Percentiles rank a stretch among this genome's conserved stretches.
These are phyloP conservation scores for Propithecus perrieri DNA, from an alignment of 2,797 vertebrate genomes.

Conservation along the genomic window DNA sequence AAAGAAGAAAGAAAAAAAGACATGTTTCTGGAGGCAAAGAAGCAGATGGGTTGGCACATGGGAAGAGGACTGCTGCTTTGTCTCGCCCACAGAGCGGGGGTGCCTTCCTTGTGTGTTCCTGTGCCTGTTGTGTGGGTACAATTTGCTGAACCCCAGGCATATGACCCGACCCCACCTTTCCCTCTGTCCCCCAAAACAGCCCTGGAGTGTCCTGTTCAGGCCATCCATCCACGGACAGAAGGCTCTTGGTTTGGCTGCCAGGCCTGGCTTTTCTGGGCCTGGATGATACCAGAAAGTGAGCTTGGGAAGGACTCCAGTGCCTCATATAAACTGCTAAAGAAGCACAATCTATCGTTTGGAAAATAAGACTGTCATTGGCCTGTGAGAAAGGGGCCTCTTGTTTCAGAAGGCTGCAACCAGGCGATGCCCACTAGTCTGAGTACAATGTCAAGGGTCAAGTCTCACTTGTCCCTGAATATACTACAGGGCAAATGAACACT, in stretches of 20 bases:
- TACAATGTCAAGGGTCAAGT: conserved; percentile 12
- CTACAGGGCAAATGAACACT: neutral
- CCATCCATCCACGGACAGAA: neutral
- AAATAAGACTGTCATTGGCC: neutral
- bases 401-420: conserved; percentile 15
- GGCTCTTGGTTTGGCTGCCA: neutral
- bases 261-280: conserved; percentile 11
- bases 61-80: conserved; percentile 61
- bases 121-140: conserved; percentile 61
- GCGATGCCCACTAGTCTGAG: neutral
- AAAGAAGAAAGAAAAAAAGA: neutral
- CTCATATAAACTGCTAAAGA: conserved; percentile 15
- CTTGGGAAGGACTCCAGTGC: neutral
- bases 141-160: conserved; percentile 40
- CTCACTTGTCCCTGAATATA: neutral
- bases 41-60: conserved; percentile 69
- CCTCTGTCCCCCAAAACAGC: neutral
- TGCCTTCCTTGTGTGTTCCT: conserved; percentile 58
- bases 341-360: neutral
- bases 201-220: neutral
- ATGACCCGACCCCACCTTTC: neutral
- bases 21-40: conserved; percentile 65
- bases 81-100: conserved; percentile 67
- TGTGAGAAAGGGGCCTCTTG: neutral
- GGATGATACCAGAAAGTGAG: neutral